Conservation (phyloP, 1,140 invertebrate species). For the Hypothenemus hampei region DNA sequence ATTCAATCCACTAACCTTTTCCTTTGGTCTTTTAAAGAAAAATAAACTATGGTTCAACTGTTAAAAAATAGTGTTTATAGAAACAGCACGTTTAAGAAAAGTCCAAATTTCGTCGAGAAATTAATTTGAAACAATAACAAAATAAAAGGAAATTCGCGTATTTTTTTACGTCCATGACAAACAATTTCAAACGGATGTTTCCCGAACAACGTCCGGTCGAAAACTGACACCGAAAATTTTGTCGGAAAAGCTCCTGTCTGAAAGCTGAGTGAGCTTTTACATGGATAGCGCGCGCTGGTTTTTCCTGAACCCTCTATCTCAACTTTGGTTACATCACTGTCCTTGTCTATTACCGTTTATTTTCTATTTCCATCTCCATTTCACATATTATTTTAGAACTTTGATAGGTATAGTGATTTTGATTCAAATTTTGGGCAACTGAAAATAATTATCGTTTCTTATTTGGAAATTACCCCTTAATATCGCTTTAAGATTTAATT, state of each 20-base stretch:
- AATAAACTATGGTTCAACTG: too few relatives aligned
- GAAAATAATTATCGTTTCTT: too few relatives aligned
- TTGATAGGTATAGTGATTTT: too few relatives aligned
- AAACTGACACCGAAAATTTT: conserved; percentile 16
- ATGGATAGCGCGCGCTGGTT: neutral
- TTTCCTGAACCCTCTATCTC: neutral
- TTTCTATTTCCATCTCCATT: neutral
- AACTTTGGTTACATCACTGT: neutral
- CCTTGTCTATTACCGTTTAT: neutral
- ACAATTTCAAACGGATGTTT: neutral
- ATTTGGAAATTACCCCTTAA: too few relatives aligned
- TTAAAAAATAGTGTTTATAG: too few relatives aligned
- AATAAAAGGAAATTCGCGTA: neutral
- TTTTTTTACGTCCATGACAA: conserved; percentile 1
- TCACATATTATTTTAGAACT: neutral
- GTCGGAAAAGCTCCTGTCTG: conserved; percentile 14
- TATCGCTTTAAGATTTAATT: too few relatives aligned
- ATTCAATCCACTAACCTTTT: too few relatives aligned
- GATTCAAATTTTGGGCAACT: too few relatives aligned
- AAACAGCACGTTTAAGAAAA: too few relatives aligned
- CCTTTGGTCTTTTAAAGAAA: too few relatives aligned
- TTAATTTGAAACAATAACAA: too few relatives aligned
- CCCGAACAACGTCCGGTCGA: conserved; percentile 1
- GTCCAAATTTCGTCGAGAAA: too few relatives aligned
- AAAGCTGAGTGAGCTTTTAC: conserved; percentile 13